Evolutionary conservation across 2,113 vertebrate species (phyloP), one percentile per base, ranked within the genome.

Genomic region (Muscicapa adusta): DNA sequence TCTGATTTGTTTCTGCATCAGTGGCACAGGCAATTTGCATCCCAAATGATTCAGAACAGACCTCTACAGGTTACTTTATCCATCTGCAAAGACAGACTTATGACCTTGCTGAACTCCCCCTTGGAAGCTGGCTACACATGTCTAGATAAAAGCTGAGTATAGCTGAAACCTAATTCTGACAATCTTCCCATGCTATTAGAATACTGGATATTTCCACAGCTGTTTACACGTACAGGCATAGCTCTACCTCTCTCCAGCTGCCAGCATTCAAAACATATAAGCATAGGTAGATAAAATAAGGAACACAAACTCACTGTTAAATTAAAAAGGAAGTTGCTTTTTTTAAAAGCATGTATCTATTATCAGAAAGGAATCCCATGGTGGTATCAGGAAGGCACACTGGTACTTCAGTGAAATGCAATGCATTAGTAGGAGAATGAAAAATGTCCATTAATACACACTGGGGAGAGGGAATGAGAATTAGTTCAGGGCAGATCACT

Each of bases 1-100:
- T 89, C 51, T 53, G 54, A 87, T 76, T 66, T 36, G 50, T 36
- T 95, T 82, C 63, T 91, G 56, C 51, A 73, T 77, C 42, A 73
- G 22, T 10, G 40, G 47, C 60, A 74, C 3, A 53, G 25, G 15
- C 68, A 89, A 66, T 87, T 50, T 81, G 60, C 73, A 91, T 60
- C 43, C 43, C 48, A 67, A 74, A 81, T 74, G 18, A 85, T 18
- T 75, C 56, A 60, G 61, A 42, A 62, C 34, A 91, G 57, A 84
- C 23, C 22, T 70, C 42, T 78, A 67, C 26, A 66, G 33, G 24
- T 22, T 58, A 65, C 43, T 4, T 57, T 25, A 51, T 6, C 16
- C 6, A 28, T 12, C 12, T 71, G 63, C 77, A 85, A 70, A 82
- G 43, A 78, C 1, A 18, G 12, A 75, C 18, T 24, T 77, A 38